A percentile compares a stretch with the other conserved stretches of the same genome.
Evolutionary conservation across 2,797 vertebrate genomes (phyloP).

Genomic region (Xiphorhynchus erythropygius): DNA sequence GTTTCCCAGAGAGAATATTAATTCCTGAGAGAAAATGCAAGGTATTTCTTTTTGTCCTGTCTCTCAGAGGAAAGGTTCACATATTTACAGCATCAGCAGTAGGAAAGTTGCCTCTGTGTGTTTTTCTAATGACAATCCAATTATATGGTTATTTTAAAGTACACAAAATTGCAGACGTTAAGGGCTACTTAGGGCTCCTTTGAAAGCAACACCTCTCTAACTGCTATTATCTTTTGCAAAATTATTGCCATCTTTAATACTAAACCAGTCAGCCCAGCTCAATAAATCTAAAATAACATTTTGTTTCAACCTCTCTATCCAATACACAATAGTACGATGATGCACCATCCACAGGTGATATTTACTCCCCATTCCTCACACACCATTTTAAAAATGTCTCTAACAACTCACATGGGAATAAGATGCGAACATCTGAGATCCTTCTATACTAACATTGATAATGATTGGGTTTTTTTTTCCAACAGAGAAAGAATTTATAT

Average conservation of each 20-base stretch:
- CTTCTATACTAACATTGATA: neutral
- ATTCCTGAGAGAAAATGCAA: neutral
- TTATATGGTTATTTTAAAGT: neutral
- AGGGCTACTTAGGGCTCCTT: neutral
- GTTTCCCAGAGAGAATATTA: neutral
- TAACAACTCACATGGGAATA: neutral
- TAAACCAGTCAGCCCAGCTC: neutral
- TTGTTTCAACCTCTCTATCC: neutral
- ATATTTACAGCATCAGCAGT: neutral
- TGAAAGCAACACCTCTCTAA: neutral
- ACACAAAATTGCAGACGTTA: neutral
- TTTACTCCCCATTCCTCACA: neutral
- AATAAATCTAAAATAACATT: neutral
- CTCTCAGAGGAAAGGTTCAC: neutral
- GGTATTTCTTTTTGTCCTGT: neutral
- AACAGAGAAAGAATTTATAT: neutral
- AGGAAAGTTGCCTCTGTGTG: neutral
- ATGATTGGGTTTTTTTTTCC: accelerated
- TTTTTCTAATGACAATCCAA: neutral
- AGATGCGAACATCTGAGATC: neutral
- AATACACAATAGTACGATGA: neutral
- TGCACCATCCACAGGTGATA: neutral
- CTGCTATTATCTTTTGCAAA: neutral
- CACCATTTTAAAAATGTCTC: neutral
- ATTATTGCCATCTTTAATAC: neutral